Base-by-base conservation (phyloP, 1,140 invertebrate species). In the Elymnias hypermnestra region DNA sequence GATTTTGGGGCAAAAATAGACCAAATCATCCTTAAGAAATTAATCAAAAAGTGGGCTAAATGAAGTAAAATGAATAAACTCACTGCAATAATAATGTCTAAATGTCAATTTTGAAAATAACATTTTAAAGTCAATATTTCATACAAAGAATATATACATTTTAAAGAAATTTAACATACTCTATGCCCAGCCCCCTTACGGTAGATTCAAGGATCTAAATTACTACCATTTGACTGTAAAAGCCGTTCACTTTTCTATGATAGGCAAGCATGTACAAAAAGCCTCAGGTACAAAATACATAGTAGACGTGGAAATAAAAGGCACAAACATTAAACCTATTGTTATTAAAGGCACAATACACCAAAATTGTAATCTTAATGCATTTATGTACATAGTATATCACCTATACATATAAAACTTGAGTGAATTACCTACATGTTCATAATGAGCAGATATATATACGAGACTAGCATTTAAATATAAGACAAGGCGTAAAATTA, bases 281-380 rank as follows among this genome's bases (percentile, higher is more conserved):
- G 62, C 62, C 40, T 74, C 75, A 79, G 78, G 75, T 83, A 83
- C 70, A 79, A 74, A 66, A 75, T 73, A 70, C 48, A 72, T 51
- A 69, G 55, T 51, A 71, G 54, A 68, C 40, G 40, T 65, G 62
- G 68, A 79, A 79, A 71, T 64, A 74, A 83, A 83, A 83, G 77
- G 75, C 76, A 82, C 75, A 70, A 67, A 78, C 61, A 76, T 76
- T 81, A 71, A 74, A 72, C 65, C 72, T 76, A 79, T 58, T 57
- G 17, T 72, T 70, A 63, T 64, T 38, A 73, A 83, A 83, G 79
- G 79, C 79, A 83, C 79, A 72, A 71, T 81, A 78, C 65, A 77
- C 65, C 53, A 68, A 78, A 74, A 38, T 23, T 38, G 22, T 23
- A 23, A 38, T 23, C 8, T 13, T 33, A 33, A 29, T 12, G 26